Evolutionary conservation across 2,113 vertebrate genomes (phyloP).

Genomic region (Elanus axillaris): DNA sequence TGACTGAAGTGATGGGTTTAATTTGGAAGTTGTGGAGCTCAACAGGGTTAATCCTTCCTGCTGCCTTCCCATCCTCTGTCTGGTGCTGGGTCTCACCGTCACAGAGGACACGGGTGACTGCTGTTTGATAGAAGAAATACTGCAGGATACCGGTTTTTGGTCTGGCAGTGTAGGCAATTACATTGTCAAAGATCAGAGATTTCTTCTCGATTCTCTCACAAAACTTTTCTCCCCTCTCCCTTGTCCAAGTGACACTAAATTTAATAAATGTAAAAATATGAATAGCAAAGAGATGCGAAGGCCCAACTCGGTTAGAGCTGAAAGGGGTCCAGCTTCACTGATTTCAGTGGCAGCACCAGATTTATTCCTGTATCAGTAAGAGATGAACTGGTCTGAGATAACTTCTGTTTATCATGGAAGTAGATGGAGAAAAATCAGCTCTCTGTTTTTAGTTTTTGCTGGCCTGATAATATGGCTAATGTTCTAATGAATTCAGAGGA

Average conservation of each 20-base stretch:
- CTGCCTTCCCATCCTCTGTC: neutral
- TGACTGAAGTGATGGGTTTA: neutral
- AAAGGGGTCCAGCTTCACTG: neutral
- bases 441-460: neutral
- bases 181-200: neutral
- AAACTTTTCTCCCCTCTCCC: neutral
- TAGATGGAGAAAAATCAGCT: neutral
- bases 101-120: neutral
- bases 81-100: neutral
- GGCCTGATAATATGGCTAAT: neutral
- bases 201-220: neutral
- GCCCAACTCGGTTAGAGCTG: neutral
- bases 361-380: neutral
- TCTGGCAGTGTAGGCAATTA: neutral
- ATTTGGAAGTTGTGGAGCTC: neutral
- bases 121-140: neutral
- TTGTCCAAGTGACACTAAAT: neutral
- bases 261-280: neutral
- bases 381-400: neutral
- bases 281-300: neutral
- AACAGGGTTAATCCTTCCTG: neutral
- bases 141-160: neutral
- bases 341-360: neutral
- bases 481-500: constrained; percentile 44
- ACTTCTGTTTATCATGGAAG: constrained; percentile 26